Evolutionary conservation across 2,113 vertebrate genomes (phyloP).

Genomic region (Lonchura striata): DNA sequence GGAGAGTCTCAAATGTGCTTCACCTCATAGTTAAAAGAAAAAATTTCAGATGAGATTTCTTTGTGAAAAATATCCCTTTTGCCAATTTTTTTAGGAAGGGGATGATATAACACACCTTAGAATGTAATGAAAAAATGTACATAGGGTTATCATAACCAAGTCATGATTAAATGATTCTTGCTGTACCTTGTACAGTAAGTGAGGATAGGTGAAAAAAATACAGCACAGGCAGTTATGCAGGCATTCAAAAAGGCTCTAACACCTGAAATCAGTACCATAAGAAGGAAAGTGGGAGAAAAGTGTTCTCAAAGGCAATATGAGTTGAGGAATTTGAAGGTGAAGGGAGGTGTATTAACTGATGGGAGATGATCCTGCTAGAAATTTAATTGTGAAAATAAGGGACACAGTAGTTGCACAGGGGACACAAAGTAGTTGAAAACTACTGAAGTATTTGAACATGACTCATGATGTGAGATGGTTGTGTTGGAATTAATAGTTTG

Average conservation of each 20-base stretch:
- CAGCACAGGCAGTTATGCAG: background rate
- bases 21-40: background rate
- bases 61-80: background rate
- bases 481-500: background rate
- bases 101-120: background rate
- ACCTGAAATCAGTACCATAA: background rate
- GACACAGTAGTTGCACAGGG: background rate
- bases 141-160: background rate
- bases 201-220: background rate
- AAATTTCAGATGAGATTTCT: background rate
- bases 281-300: background rate
- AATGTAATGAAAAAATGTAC: background rate
- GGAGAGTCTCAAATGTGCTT: background rate
- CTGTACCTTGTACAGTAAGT: background rate
- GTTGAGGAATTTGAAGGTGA: background rate
- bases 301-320: background rate
- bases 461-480: background rate
- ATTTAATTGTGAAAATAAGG: background rate
- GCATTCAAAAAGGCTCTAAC: background rate
- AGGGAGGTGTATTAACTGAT: background rate
- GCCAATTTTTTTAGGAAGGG: rapidly evolving
- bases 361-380: background rate
- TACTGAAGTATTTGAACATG: background rate
- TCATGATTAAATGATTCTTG: background rate
- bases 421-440: background rate